phyloP scores from a whole-genome alignment of 2,113 vertebrate species.

The Herpetotheres cachinnans region DNA sequence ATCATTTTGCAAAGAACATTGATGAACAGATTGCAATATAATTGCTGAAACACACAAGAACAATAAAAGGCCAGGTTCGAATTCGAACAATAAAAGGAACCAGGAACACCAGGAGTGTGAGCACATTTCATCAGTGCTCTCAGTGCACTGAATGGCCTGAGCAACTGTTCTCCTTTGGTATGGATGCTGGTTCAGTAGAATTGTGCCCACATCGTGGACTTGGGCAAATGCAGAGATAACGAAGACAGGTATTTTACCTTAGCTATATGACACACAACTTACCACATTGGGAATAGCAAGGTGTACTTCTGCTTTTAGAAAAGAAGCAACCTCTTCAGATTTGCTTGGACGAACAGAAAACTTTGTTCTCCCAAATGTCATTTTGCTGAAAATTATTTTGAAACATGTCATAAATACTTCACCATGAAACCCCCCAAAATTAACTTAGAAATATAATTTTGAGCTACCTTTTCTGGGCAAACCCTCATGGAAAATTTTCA shows the following conservation, averaged over 20 bases:
- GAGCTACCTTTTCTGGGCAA: not conserved
- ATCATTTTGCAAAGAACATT: not conserved
- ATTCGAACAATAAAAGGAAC: too few species aligned
- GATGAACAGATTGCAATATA: not conserved
- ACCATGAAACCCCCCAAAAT: not conserved
- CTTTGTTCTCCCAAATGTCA: slow-evolving; percentile 22
- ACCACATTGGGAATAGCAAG: slow-evolving; percentile 80
- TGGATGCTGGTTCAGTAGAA: not conserved
- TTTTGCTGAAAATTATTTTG: slow-evolving; percentile 56
- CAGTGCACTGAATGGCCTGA: not conserved
- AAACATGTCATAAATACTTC: not conserved
- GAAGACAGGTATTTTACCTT: not conserved
- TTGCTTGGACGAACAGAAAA: slow-evolving; percentile 1
- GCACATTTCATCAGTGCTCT: not conserved
- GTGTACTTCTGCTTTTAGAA: slow-evolving; percentile 80
- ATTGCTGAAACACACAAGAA: not conserved
- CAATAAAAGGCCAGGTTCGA: not conserved
- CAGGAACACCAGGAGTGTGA: not conserved
- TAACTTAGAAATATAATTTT: not conserved
- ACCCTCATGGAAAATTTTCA: not conserved
- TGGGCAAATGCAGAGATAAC: not conserved
- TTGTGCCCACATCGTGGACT: fast-evolving
- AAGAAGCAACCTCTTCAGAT: slow-evolving; percentile 51
- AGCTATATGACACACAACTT: slow-evolving; percentile 8
- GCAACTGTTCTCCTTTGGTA: not conserved